These are phyloP conservation scores for Drosophila kikkawai DNA, from an alignment of 1,140 invertebrate species.

Conservation along the genomic window DNA sequence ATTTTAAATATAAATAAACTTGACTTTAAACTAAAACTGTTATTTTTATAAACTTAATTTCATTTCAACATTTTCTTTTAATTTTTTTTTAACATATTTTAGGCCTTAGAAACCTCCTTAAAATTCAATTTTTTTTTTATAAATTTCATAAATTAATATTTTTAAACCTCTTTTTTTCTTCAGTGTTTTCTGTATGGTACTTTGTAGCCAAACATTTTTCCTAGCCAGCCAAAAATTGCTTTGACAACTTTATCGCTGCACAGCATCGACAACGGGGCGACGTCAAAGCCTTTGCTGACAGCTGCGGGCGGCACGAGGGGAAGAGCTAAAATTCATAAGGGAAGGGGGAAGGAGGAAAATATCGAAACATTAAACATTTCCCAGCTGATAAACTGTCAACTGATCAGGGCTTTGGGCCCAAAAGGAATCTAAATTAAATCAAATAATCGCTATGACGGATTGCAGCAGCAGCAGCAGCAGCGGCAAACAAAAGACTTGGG, in stretches of 20 bases:
- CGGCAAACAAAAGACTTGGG: constrained; percentile 72
- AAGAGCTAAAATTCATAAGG: constrained; percentile 17
- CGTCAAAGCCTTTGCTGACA: constrained; percentile 54
- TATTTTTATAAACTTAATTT: too few species aligned
- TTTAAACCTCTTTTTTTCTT: not conserved
- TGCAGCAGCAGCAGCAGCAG: constrained; percentile 9
- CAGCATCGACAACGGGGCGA: constrained; percentile 71
- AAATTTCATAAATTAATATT: too few species aligned
- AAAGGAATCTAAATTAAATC: constrained; percentile 81
- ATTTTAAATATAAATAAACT: not conserved
- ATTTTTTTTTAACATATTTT: too few species aligned
- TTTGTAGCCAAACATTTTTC: constrained; percentile 60
- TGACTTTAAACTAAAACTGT: too few species aligned
- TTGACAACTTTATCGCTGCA: constrained; percentile 80
- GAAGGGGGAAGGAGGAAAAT: not conserved
- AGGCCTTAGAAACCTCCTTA: too few species aligned
- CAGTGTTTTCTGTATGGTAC: constrained; percentile 9
- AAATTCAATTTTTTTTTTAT: too few species aligned
- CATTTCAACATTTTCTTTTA: too few species aligned
- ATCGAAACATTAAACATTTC: constrained; percentile 52
- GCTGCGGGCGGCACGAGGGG: constrained; percentile 8
- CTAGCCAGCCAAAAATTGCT: constrained; percentile 77
- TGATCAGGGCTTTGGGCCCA: constrained; percentile 32
- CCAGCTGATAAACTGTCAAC: constrained; percentile 73
- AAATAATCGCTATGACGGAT: constrained; percentile 73